Percentiles rank a stretch among this genome's conserved stretches.
These are phyloP conservation scores for Desmodus rotundus DNA, from an alignment of 2,113 vertebrate species.

Conservation along the genomic window DNA sequence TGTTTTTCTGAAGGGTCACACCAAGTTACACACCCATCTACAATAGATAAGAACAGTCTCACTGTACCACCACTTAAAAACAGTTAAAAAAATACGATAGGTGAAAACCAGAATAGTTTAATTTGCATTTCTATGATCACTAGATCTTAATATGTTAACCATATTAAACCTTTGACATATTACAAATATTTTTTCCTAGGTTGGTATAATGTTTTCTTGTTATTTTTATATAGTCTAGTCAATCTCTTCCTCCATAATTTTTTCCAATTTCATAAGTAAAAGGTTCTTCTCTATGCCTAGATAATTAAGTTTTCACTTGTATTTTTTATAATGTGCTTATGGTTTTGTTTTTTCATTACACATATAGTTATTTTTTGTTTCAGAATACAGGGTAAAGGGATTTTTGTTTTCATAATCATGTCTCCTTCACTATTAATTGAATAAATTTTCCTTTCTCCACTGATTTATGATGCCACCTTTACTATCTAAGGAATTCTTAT, in stretches of 20 bases:
- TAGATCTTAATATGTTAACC: neutral
- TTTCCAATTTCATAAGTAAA: neutral
- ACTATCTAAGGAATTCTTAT: neutral
- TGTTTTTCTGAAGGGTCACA: neutral
- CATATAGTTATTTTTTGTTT: neutral
- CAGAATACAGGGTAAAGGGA: neutral
- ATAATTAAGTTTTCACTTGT: neutral
- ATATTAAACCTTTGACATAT: neutral
- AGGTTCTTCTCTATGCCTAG: neutral
- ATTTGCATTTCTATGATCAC: conserved; percentile 25
- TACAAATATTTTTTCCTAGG: neutral
- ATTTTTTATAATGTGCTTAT: neutral
- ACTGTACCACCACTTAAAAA: neutral
- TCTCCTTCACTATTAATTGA: neutral
- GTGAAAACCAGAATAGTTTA: neutral
- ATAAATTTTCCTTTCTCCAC: neutral
- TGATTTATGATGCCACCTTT: neutral
- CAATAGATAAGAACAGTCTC: neutral
- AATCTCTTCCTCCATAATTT: neutral
- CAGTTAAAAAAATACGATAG: neutral
- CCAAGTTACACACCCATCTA: neutral
- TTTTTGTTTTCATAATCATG: neutral
- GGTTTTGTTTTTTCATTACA: neutral
- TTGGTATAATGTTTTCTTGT: neutral
- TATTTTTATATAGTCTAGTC: neutral